Conservation (phyloP, 2,888 invertebrate genomes). For the Eledona agricola region DNA sequence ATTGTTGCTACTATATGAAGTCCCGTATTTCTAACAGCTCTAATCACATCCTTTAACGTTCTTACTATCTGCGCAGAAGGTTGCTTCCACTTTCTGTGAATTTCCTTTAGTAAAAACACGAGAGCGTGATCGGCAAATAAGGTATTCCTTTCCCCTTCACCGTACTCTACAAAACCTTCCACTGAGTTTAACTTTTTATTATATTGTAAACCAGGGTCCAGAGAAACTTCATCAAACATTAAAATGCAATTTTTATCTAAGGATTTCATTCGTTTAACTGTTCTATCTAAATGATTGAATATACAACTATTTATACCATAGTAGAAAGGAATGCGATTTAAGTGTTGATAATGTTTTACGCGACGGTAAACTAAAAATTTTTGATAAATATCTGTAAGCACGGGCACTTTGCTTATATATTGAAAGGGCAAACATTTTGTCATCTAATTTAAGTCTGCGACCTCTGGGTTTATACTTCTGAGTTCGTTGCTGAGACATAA, state of each 20-base stretch:
- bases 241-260: conserved; percentile 13
- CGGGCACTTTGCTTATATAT: conserved; percentile 39
- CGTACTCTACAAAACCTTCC: conserved; percentile 40
- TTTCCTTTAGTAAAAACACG: conserved; percentile 44
- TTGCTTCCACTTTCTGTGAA: conserved; percentile 46
- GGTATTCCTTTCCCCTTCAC: conserved; percentile 14
- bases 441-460: conserved; percentile 38
- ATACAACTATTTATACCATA: conserved; percentile 38
- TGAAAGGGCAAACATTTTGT: conserved; percentile 41
- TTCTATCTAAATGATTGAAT: conserved; percentile 32
- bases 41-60: conserved; percentile 39
- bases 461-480: conserved; percentile 36
- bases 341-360: conserved; percentile 35
- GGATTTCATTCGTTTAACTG: conserved; percentile 30
- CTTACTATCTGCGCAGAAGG: conserved; percentile 32
- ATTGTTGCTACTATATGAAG: conserved; percentile 46
- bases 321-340: conserved; percentile 35
- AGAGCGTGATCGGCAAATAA: conserved; percentile 46
- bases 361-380: conserved; percentile 42
- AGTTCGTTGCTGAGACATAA: conserved; percentile 26
- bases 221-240: conserved; percentile 44
- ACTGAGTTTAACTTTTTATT: conserved; percentile 35
- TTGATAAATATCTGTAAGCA: conserved; percentile 38
- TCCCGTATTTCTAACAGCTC: conserved; percentile 37
- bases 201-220: conserved; percentile 35